Evolutionary conservation across 2,113 vertebrate genomes (phyloP).

Genomic region (Seriola quinqueradiata): DNA sequence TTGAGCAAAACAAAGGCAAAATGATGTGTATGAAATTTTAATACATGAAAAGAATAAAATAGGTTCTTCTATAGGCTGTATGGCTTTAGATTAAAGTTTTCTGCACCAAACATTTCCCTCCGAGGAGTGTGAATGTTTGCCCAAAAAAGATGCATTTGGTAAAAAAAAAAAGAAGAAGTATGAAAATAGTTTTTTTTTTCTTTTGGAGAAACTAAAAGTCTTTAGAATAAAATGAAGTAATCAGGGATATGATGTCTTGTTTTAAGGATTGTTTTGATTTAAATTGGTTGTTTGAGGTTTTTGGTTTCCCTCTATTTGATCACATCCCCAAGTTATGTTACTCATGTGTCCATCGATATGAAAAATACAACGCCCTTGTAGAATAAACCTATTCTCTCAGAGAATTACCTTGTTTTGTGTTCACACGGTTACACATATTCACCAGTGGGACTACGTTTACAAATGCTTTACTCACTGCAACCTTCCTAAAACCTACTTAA

Average conservation of each 20-base stretch:
- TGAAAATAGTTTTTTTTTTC: conserved; percentile 58
- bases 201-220: conserved; percentile 35
- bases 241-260: background rate
- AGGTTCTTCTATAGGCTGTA: conserved; percentile 68
- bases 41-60: conserved; percentile 10
- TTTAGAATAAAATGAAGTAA: conserved; percentile 56
- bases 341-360: background rate
- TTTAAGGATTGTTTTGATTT: background rate
- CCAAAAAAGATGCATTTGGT: conserved; percentile 44
- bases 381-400: background rate
- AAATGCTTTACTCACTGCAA: conserved; percentile 1
- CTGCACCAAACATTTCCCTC: conserved; percentile 52
- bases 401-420: background rate
- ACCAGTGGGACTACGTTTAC: background rate
- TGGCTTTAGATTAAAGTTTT: conserved; percentile 63
- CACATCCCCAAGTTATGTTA: background rate
- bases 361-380: conserved; percentile 21
- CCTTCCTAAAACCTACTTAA: background rate
- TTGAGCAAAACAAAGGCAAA: conserved; percentile 43
- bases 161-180: conserved; percentile 59
- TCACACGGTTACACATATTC: conserved; percentile 4
- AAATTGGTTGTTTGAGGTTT: background rate
- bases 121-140: conserved; percentile 44
- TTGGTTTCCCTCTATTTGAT: conserved; percentile 1
- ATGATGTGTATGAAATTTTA: background rate